Base-by-base conservation (phyloP, 2,888 invertebrate genomes). In the Busseola fusca region DNA sequence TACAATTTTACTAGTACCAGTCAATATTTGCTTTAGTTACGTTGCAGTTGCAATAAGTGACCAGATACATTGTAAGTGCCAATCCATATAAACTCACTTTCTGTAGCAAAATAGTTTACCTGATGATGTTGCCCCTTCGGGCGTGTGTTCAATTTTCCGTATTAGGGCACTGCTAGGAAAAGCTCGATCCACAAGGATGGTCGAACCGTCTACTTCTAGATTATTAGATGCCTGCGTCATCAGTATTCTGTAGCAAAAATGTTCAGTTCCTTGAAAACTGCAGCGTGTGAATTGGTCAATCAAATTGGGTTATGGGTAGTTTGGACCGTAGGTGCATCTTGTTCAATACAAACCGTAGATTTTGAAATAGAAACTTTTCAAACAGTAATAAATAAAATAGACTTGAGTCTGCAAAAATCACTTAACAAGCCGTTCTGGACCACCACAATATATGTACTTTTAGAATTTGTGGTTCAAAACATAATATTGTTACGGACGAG, bases 181-280 rank as follows among this genome's bases (percentile, higher is more conserved):
- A 62, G 52, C 27, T 42, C 34, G 27, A 21, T 16, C 50, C 50
- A 2, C 60, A 34, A 48, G 58, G 40, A 21, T 16, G 40, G 40
- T 52, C 50, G 34, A 40, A 71, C 62, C 52, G 71, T n/a, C 71
- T 18, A 27, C 42, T 21, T 34, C 30, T 16, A 34, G 1, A 18
- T 21, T 34, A 54, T 34, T 10, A 57, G 16, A 25, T 25, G 40
- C 16, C 4, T 21, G n/a, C 37, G 25, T 34, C 73, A 59, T 52
- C 73, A 34, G 21, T 50, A 42, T 70, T 45, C 18, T 27, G 25
- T 52, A 50, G 37, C 27, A 68, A 68, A 62, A 60, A 30, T 25
- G 21, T 65, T 48, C 21, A 16, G 30, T 40, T 58, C 21, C 16
- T 40, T 58, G 59, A 48, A 10, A 63, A 63, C 30, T 45, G 37